A percentile compares a stretch with the other conserved stretches of the same genome.
These are phyloP conservation scores for Actinostola sp. DNA, from an alignment of 92 coral and sea anemone genomes.

Conservation along the genomic window DNA sequence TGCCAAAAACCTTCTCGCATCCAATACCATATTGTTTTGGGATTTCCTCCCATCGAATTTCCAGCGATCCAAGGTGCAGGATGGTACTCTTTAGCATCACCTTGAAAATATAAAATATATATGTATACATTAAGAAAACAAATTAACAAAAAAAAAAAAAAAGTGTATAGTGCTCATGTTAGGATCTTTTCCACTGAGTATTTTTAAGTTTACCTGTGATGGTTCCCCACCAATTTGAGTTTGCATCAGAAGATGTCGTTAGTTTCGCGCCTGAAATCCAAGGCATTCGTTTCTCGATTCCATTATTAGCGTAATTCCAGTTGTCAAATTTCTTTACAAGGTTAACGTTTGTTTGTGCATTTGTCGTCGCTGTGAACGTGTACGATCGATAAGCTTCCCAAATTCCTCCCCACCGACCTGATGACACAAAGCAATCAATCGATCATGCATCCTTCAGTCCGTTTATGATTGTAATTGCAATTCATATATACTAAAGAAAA, in stretches of 20 bases:
- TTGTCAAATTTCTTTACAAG: slow-evolving; percentile 65
- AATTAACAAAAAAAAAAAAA: background rate
- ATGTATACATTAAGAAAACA: background rate
- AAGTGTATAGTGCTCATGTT: background rate
- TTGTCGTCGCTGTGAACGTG: slow-evolving; percentile 57
- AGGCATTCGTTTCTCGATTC: slow-evolving; percentile 80
- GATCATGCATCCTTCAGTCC: no score
- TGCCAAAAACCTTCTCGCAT: slow-evolving; percentile 73
- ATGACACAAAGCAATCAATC: background rate
- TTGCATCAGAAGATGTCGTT: slow-evolving; percentile 61
- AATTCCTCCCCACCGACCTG: slow-evolving; percentile 88
- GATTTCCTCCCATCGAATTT: slow-evolving; percentile 47
- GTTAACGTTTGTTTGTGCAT: slow-evolving; percentile 63
- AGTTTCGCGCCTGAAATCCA: slow-evolving; percentile 74
- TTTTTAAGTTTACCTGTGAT: slow-evolving; percentile 47
- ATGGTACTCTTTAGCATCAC: slow-evolving; percentile 44
- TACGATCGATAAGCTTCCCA: slow-evolving; percentile 67
- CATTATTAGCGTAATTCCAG: slow-evolving; percentile 59
- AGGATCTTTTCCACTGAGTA: background rate
- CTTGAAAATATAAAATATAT: slow-evolving; percentile 18
- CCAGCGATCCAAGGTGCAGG: slow-evolving; percentile 86
- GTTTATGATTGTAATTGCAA: no score
- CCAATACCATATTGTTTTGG: slow-evolving; percentile 84
- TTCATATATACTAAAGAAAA: background rate
- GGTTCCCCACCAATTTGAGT: slow-evolving; percentile 58